Evolutionary conservation across 2,113 vertebrate species (phyloP).

Genomic region (Nipponia nippon): DNA sequence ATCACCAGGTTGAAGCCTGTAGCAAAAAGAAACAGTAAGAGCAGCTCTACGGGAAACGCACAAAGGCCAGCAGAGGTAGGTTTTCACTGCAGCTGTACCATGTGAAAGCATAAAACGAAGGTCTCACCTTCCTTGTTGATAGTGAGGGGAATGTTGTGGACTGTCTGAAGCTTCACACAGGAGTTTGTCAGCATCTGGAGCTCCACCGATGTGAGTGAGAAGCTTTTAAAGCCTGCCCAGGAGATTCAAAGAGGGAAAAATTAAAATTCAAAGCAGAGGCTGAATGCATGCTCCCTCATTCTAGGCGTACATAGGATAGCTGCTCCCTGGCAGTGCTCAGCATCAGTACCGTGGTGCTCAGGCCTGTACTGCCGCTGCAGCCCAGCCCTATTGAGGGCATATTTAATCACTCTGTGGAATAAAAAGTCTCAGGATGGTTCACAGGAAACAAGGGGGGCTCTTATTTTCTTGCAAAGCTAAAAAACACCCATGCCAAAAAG

Average conservation of each 20-base stretch:
- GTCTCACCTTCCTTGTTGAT: conserved; percentile 90
- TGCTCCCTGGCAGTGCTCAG: neutral
- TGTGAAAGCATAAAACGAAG: neutral
- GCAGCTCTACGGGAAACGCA: neutral
- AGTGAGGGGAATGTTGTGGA: conserved; percentile 92
- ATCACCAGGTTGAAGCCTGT: neutral
- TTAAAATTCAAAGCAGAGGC: neutral
- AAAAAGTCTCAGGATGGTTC: neutral
- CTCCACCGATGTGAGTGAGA: conserved; percentile 90
- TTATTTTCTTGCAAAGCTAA: neutral
- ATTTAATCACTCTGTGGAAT: neutral
- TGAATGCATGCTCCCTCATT: neutral
- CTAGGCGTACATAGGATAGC: neutral
- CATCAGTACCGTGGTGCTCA: accelerated
- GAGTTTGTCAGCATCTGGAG: conserved; percentile 97
- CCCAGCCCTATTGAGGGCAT: neutral
- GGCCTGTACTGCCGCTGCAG: neutral
- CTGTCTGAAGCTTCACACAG: conserved; percentile 95
- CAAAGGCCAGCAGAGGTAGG: neutral
- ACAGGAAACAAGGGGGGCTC: neutral
- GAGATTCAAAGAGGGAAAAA: neutral
- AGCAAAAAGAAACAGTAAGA: neutral
- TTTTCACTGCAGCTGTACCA: neutral
- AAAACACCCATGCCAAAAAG: neutral
- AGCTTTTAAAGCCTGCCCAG: conserved; percentile 87